phyloP scores from a whole-genome alignment of 2,888 invertebrate genomes.

The Bunonema sp. region DNA sequence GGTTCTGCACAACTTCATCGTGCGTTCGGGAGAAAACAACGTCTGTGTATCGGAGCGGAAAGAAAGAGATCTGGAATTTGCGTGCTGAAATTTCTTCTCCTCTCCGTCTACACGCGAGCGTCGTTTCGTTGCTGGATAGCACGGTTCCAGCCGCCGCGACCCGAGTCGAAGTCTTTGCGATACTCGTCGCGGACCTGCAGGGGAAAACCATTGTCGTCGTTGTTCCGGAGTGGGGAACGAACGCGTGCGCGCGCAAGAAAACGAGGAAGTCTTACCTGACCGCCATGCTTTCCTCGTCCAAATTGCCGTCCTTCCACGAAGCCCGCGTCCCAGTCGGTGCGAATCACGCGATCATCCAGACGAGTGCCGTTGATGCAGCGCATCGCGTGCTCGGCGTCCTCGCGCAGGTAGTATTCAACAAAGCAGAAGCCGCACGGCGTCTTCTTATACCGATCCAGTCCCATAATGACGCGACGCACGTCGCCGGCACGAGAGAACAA shows the following conservation, averaged over 20 bases:
- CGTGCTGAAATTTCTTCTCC: not conserved
- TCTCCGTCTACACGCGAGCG: too few species aligned
- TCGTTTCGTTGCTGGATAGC: too few species aligned
- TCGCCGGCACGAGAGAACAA: constrained; percentile 88
- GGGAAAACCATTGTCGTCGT: not conserved
- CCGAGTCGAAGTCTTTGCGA: constrained; percentile 84
- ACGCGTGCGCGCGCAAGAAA: not conserved
- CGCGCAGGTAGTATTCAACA: constrained; percentile 60
- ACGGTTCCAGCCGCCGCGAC: constrained; percentile 90
- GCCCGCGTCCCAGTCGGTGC: constrained; percentile 98
- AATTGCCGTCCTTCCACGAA: constrained; percentile 94
- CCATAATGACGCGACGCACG: constrained; percentile 80
- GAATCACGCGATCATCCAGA: constrained; percentile 82
- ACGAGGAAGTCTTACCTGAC: constrained; percentile 59
- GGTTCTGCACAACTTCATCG: too few species aligned
- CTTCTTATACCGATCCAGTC: constrained; percentile 86
- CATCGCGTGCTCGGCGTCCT: constrained; percentile 52
- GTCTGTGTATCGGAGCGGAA: too few species aligned
- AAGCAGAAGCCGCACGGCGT: constrained; percentile 99
- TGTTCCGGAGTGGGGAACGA: not conserved
- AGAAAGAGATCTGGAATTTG: not conserved
- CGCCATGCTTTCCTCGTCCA: constrained; percentile 90
- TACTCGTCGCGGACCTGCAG: constrained; percentile 84
- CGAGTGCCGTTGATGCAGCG: constrained; percentile 80
- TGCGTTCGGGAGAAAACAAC: too few species aligned